These are phyloP conservation scores for Pagrus major DNA, from an alignment of 2,113 vertebrate species.

Conservation along the genomic window DNA sequence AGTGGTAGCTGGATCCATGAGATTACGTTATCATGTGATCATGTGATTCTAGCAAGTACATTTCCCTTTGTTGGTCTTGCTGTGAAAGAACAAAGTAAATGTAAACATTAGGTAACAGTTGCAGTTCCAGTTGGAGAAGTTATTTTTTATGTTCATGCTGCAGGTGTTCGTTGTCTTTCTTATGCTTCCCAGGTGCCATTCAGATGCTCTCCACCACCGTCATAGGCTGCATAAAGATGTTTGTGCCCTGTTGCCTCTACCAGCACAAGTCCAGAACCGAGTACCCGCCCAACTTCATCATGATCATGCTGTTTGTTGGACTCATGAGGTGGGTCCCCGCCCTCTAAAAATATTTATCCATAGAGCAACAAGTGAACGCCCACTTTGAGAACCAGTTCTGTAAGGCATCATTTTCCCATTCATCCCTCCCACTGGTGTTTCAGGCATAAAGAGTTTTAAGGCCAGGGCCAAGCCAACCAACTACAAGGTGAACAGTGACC, in stretches of 20 bases:
- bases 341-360: too few relatives aligned
- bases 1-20: too few relatives aligned
- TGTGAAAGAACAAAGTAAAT: not conserved
- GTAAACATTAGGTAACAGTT: not conserved
- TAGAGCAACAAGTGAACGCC: too few relatives aligned
- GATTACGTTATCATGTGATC: too few relatives aligned
- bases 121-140: not conserved
- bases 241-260: conserved; percentile 93
- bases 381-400: too few relatives aligned
- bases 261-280: conserved; percentile 91
- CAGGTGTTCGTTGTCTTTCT: not conserved
- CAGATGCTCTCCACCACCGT: conserved; percentile 97
- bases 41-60: too few relatives aligned
- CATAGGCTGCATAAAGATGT: conserved; percentile 94
- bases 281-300: conserved; percentile 94
- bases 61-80: not conserved
- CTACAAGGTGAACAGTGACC: too few relatives aligned
- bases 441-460: too few relatives aligned
- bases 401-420: too few relatives aligned
- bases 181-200: conserved; percentile 86
- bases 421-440: too few relatives aligned
- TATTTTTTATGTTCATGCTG: not conserved
- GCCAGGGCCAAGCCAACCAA: too few relatives aligned
- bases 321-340: conserved; percentile 93
- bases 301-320: conserved; percentile 97